A percentile compares a stretch with the other conserved stretches of the same genome.
phyloP scores from a whole-genome alignment of 2,113 vertebrate species.

The Seriola rivoliana region DNA sequence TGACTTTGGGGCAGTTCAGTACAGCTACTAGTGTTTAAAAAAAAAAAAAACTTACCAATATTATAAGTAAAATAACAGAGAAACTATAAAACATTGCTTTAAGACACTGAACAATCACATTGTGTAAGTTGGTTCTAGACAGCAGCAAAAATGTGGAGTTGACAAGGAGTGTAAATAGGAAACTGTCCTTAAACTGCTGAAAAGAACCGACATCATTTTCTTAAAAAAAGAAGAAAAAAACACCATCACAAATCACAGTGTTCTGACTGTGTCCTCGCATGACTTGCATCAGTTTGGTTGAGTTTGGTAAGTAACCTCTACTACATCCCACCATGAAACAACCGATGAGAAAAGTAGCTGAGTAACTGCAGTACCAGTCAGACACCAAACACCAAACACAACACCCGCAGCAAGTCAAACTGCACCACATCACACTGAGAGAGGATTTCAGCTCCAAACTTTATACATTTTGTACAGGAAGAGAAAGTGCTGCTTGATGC shows the following conservation, averaged over 20 bases:
- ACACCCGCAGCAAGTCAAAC: conserved; percentile 30
- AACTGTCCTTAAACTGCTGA: neutral
- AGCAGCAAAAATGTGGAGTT: neutral
- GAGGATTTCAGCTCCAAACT: conserved; percentile 57
- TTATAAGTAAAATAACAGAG: neutral
- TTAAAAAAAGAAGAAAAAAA: neutral
- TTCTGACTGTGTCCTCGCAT: neutral
- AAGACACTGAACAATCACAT: too few species aligned
- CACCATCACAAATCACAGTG: neutral
- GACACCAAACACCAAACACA: conserved; percentile 16
- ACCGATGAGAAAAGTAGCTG: conserved; percentile 11
- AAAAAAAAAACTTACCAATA: neutral
- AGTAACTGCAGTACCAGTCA: conserved; percentile 30
- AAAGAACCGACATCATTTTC: neutral
- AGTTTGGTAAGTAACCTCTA: neutral
- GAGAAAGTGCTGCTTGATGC: conserved; percentile 65
- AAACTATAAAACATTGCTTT: neutral
- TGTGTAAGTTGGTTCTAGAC: neutral
- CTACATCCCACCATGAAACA: conserved; percentile 18
- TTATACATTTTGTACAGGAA: conserved; percentile 68
- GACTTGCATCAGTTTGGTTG: conserved; percentile 4
- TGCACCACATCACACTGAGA: conserved; percentile 24
- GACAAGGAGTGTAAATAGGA: neutral
- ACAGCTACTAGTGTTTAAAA: neutral
- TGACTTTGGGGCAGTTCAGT: neutral